These are phyloP conservation scores for Scarus forsteni DNA, from an alignment of 2,797 vertebrate species.

Conservation along the genomic window DNA sequence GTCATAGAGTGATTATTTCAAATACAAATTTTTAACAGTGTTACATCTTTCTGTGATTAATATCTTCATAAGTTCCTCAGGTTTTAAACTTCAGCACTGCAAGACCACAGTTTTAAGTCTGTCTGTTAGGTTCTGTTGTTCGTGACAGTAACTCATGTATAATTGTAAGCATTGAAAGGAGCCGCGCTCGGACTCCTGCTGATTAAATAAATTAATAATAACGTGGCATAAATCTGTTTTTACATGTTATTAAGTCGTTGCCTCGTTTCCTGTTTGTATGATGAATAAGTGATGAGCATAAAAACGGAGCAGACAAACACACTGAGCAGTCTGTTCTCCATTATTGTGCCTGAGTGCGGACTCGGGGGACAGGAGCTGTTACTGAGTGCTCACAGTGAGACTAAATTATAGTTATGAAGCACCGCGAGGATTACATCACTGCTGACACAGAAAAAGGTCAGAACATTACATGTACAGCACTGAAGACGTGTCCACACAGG, in stretches of 20 bases:
- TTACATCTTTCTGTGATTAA: too few species aligned
- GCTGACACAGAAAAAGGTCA: background rate
- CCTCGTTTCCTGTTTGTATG: background rate
- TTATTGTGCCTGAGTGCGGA: background rate
- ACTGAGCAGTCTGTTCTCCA: background rate
- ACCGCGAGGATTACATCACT: background rate
- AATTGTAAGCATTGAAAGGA: background rate
- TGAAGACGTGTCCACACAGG: background rate
- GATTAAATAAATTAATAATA: background rate
- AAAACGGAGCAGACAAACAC: background rate
- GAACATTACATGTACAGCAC: background rate
- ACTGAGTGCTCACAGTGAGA: background rate
- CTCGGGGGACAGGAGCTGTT: background rate
- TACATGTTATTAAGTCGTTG: background rate
- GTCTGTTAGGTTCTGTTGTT: background rate
- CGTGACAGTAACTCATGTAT: too few species aligned
- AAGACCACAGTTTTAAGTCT: too few species aligned
- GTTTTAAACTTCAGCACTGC: too few species aligned
- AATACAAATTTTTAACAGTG: too few species aligned
- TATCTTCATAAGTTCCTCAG: too few species aligned
- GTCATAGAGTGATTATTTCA: too few species aligned
- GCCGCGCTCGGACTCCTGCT: background rate
- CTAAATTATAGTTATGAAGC: background rate
- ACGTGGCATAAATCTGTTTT: background rate
- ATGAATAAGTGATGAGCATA: constrained; percentile 1